These are phyloP conservation scores for Pyrrhosoma nymphula DNA, from an alignment of 2,888 invertebrate genomes.

Conservation along the genomic window DNA sequence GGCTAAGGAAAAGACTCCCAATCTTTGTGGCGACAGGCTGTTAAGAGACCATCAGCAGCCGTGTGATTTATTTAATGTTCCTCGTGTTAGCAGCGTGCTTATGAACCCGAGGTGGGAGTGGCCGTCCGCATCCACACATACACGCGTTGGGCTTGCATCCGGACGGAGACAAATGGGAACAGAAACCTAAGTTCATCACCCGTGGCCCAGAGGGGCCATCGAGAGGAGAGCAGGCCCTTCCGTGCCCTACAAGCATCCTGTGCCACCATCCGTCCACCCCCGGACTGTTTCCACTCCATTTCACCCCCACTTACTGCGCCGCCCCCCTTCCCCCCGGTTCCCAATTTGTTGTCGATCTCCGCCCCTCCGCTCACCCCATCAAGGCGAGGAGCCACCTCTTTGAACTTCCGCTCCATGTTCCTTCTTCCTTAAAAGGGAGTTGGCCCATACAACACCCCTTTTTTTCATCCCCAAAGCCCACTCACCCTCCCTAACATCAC, in stretches of 20 bases:
- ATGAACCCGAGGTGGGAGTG: constrained; percentile 42
- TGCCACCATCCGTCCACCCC: background rate
- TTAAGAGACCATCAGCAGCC: constrained; percentile 48
- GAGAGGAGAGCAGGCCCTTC: background rate
- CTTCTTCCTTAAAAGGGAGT: background rate
- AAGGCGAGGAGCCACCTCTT: background rate
- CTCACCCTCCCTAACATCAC: background rate
- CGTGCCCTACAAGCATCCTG: background rate
- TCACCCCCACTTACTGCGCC: background rate
- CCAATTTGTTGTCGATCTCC: constrained; percentile 31
- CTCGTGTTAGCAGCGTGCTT: constrained; percentile 3
- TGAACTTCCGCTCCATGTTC: constrained; percentile 36
- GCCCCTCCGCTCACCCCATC: background rate
- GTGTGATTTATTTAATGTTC: constrained; percentile 31
- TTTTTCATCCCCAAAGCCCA: background rate
- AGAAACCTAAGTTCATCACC: constrained; percentile 50
- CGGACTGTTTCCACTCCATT: constrained; percentile 30
- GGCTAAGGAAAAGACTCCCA: constrained; percentile 22
- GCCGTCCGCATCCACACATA: constrained; percentile 18
- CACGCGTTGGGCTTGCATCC: background rate
- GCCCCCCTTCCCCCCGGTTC: background rate
- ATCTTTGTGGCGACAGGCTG: constrained; percentile 32
- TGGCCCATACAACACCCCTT: background rate
- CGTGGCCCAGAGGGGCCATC: background rate
- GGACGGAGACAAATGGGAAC: constrained; percentile 41